These are phyloP conservation scores for Caenorhabditis sulstoni DNA, from an alignment of 2,888 invertebrate species.

Conservation along the genomic window DNA sequence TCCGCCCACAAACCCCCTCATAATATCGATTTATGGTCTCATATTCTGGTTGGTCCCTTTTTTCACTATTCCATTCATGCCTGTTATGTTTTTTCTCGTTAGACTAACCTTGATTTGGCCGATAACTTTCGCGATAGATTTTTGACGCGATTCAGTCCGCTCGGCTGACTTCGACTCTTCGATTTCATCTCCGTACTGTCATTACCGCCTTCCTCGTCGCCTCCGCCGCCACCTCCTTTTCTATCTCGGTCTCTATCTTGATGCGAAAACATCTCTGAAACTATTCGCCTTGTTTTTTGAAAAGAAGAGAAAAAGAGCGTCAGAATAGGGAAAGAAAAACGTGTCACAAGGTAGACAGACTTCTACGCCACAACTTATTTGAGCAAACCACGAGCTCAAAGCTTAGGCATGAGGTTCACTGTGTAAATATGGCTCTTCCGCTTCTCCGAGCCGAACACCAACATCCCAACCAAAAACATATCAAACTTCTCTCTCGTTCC, in stretches of 20 bases:
- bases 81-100: background rate
- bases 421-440: conserved; percentile 17
- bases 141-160: conserved; percentile 76
- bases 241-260: conserved; percentile 46
- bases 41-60: background rate
- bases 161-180: conserved; percentile 75
- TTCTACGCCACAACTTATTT: conserved; percentile 25
- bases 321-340: conserved; percentile 1
- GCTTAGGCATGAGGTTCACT: conserved; percentile 19
- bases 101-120: conserved; percentile 67
- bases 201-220: background rate
- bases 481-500: background rate
- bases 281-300: background rate
- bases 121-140: conserved; percentile 75
- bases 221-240: background rate
- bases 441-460: too few species aligned
- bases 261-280: conserved; percentile 58
- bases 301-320: background rate
- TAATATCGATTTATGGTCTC: background rate
- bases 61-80: too few species aligned
- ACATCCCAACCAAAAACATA: background rate
- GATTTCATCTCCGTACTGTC: conserved; percentile 65
- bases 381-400: conserved; percentile 42
- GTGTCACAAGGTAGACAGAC: background rate
- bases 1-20: too few species aligned